Evolutionary conservation across 2,113 vertebrate genomes (phyloP), one percentile per base, ranked within the genome.

Genomic region (Syrmaticus mikado): DNA sequence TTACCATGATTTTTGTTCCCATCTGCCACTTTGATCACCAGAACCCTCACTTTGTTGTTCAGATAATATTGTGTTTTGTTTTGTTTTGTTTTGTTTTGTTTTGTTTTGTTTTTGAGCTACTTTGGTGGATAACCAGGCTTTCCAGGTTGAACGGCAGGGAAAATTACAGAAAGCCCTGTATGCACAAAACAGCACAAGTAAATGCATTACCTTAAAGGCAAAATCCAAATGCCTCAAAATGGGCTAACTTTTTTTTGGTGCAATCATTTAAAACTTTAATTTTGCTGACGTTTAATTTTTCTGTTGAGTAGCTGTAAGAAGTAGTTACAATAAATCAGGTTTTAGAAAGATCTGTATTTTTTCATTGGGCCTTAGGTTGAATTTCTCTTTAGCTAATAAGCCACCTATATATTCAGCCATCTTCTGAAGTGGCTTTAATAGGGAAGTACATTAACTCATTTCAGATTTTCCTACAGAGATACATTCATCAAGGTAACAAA

Each of bases 401-500:
- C 68, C 82, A 78, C 79, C 75, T 75, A 8, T 90, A 71, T 55
- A 3, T 88, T 92, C 90, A 86, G 76, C 68, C 72, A 48, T 92
- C 75, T 92, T 60, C 48, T 85, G 79, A 89, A 95, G 57, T 86
- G 80, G 41, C 70, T 86, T 92, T 96, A 95, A 88, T 81, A 74
- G 80, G 46, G 72, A 77, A 73, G n/a, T 78, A 38, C 65, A 72
- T 93, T 91, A 94, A 67, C 38, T 85, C 28, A 67, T 86, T 90
- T 92, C 34, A n/a, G 82, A 90, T 91, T 78, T 96, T 93, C 46
- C 93, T 94, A 30, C 61, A 75, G 93, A 94, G 92, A 86, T 70
- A 90, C 27, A 90, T 93, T 88, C 82, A 95, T 96, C 93, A 88
- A 90, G 80, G 83, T 94, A 96, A 78, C 85, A 93, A 94, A 92